These are phyloP conservation scores for Ephydatia muelleri DNA, from an alignment of 37 sponge, comb jelly and placozoan genomes.

Conservation along the genomic window DNA sequence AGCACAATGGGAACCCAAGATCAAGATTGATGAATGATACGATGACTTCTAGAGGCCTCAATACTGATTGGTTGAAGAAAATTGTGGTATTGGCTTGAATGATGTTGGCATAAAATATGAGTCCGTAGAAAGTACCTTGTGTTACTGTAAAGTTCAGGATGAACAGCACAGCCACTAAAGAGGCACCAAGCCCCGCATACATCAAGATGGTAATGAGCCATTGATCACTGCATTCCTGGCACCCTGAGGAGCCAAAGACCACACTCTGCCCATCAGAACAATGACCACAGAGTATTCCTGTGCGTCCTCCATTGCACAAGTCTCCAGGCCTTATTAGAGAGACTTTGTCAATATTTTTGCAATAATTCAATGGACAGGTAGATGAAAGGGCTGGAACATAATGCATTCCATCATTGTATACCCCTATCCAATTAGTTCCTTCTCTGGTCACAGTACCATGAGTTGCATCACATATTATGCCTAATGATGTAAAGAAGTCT, in stretches of 20 bases:
- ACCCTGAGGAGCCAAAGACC: slow-evolving; percentile 42
- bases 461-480: slow-evolving; percentile 8
- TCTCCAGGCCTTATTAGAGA: slow-evolving; percentile 11
- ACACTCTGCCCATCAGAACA: slow-evolving; percentile 36
- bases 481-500: too few species aligned
- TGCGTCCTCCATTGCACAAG: slow-evolving; percentile 48
- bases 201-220: slow-evolving; percentile 33
- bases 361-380: slow-evolving; percentile 37
- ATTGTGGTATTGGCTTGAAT: slow-evolving; percentile 27
- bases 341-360: neutral
- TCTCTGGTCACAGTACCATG: slow-evolving; percentile 19
- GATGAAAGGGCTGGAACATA: too few species aligned
- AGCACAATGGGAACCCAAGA: slow-evolving; percentile 56
- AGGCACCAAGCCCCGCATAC: slow-evolving; percentile 33
- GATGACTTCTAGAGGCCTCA: slow-evolving; percentile 28
- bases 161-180: too few species aligned
- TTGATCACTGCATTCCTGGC: slow-evolving; percentile 32
- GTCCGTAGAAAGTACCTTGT: slow-evolving; percentile 46
- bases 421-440: slow-evolving; percentile 24
- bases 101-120: slow-evolving; percentile 60
- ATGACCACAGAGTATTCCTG: too few species aligned
- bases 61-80: neutral
- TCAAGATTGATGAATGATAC: slow-evolving; percentile 55
- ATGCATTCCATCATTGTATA: too few species aligned
- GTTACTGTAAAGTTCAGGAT: too few species aligned